Base-by-base conservation (phyloP, 1,140 invertebrate genomes). In the Micrasema longulum region DNA sequence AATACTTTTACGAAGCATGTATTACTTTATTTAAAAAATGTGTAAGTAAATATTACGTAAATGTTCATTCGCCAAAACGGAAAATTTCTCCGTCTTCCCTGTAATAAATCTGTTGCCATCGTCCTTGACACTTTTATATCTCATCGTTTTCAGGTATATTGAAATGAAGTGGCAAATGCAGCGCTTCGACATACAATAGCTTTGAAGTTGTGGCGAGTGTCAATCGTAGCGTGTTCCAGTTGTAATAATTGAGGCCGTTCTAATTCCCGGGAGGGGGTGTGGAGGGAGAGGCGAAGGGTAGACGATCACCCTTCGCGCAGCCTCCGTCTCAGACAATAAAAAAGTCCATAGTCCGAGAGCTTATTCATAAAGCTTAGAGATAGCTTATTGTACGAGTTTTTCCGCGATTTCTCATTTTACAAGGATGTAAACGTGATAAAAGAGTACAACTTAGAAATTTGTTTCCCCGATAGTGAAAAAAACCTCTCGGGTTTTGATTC, bases 181-280 rank as follows among this genome's bases (percentile, higher is more conserved):
- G 31, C 31, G 3, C 18, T 14, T 45, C n/a, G 43, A n/a, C n/a
- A 16, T 26, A 57, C 53, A 57, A 57, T 36, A 22, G 60, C 60
- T 45, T 12, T 14, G 60, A 47, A 63, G 60, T 23, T n/a, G 41
- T 14, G 35, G 2, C 14, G 60, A 45, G 60, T 63, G 60, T 63
- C 60, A 63, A 63, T 63, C 23, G 60, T 23, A 41, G 60, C 60
- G 60, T 43, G 60, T 63, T 45, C 60, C 60, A 63, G 60, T 45
- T 63, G 35, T 63, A 63, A 45, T 63, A 63, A 63, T 45, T 63
- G 60, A 43, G 43, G 60, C 60, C 20, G 60, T 16, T 20, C 52
- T 26, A 35, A 12, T 31, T 35, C 26, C 26, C 52, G 23, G 12
- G 22, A 22, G 23, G 52, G 12, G 26, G 14, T 26, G 9, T 26